These are phyloP conservation scores for Dipodomys spectabilis DNA, from an alignment of 2,113 vertebrate genomes.

Conservation along the genomic window DNA sequence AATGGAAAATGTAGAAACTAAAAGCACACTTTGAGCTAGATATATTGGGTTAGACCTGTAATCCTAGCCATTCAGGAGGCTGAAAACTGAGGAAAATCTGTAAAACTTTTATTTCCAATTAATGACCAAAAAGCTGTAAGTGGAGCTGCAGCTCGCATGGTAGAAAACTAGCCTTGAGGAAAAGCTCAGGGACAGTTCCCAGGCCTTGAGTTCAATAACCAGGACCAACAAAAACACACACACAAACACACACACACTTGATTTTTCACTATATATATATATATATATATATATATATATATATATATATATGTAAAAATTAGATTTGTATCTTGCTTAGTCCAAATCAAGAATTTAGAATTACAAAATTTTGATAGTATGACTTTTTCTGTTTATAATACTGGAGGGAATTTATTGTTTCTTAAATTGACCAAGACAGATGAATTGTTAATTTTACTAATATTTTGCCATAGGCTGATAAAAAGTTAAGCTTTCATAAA, in stretches of 20 bases:
- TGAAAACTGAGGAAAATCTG: no score
- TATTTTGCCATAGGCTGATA: not conserved
- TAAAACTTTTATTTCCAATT: no score
- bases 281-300: not conserved
- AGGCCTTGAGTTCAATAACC: no score
- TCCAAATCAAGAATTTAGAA: not conserved
- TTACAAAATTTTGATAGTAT: conserved; percentile 23
- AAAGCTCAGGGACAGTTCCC: no score
- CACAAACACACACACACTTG: no score
- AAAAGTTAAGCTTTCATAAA: conserved; percentile 11
- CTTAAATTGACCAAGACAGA: not conserved
- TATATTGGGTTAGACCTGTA: no score
- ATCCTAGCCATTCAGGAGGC: no score
- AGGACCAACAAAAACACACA: no score
- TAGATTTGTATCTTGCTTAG: not conserved
- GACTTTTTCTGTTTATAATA: not conserved
- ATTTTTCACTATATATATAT: no score
- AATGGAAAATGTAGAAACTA: not conserved
- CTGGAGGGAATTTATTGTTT: not conserved
- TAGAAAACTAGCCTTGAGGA: no score
- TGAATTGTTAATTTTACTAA: not conserved
- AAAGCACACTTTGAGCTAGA: not conserved
- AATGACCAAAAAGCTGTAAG: no score
- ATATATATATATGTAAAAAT: not conserved
- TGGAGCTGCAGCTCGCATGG: no score